phyloP scores from a whole-genome alignment of 2,113 vertebrate species.

The Salvelinus alpinus region DNA sequence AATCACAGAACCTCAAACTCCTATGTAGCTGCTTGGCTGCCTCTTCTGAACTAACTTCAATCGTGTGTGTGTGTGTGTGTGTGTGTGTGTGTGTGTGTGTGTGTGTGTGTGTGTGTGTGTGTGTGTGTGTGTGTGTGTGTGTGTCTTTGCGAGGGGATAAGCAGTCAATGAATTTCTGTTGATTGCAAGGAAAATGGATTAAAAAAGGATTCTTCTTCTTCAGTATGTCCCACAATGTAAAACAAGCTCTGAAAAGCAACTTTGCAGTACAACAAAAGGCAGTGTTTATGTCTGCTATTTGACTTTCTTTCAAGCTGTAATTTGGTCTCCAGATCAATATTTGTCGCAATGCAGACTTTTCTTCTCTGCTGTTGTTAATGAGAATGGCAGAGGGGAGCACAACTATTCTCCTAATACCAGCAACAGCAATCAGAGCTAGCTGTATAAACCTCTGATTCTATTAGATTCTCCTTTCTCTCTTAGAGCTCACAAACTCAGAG shows the following conservation, averaged over 20 bases:
- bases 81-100: not conserved
- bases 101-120: not conserved
- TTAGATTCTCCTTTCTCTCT: not conserved
- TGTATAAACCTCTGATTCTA: no score
- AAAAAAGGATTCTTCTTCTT: no score
- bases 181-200: no score
- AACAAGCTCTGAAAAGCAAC: not conserved
- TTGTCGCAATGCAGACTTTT: slow-evolving; percentile 11
- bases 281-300: not conserved
- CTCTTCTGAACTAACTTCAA: not conserved
- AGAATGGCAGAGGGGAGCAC: not conserved
- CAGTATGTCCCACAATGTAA: no score
- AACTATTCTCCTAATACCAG: not conserved
- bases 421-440: not conserved
- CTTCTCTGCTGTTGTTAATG: not conserved
- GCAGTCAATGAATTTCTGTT: no score
- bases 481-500: not conserved
- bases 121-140: not conserved
- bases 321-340: slow-evolving; percentile 3
- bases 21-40: not conserved
- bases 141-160: not conserved
- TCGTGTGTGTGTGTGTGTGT: not conserved
- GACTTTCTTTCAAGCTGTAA: not conserved
- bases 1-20: not conserved
- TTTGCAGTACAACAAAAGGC: not conserved